Percentiles rank a stretch among this genome's conserved stretches.
phyloP scores from a whole-genome alignment of 1,140 invertebrate genomes.

The Drosophila quadrilineata region DNA sequence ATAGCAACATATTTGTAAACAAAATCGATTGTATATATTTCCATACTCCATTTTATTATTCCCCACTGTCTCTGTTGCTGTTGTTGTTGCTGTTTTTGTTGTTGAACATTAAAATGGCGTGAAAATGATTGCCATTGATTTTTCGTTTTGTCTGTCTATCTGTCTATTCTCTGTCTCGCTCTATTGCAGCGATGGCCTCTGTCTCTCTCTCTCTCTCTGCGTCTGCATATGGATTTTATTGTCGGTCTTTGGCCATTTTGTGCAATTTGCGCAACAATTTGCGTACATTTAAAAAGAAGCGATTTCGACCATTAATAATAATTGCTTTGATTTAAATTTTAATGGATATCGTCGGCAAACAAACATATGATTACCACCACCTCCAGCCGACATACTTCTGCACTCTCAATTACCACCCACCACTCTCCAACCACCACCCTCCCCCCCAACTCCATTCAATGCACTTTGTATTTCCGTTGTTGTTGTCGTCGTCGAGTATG shows the following conservation, averaged over 20 bases:
- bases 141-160: too few species aligned
- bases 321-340: constrained; percentile 79
- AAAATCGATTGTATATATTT: not conserved
- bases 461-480: too few species aligned
- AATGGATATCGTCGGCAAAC: constrained; percentile 73
- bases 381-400: too few species aligned
- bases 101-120: constrained; percentile 54
- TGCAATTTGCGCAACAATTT: constrained; percentile 57
- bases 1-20: not conserved
- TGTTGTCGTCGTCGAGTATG: too few species aligned
- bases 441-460: too few species aligned
- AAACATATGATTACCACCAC: constrained; percentile 20
- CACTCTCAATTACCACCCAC: too few species aligned
- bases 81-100: constrained; percentile 2
- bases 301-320: constrained; percentile 72
- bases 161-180: too few species aligned
- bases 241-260: constrained; percentile 16
- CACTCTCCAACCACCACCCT: too few species aligned
- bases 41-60: not conserved
- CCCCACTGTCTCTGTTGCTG: not conserved
- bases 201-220: constrained; percentile 19
- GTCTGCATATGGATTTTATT: constrained; percentile 14
- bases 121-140: constrained; percentile 62
- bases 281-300: constrained; percentile 72
- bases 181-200: constrained; percentile 8